Evolutionary conservation across 2,797 vertebrate genomes (phyloP).

Genomic region (Poecile montanus): DNA sequence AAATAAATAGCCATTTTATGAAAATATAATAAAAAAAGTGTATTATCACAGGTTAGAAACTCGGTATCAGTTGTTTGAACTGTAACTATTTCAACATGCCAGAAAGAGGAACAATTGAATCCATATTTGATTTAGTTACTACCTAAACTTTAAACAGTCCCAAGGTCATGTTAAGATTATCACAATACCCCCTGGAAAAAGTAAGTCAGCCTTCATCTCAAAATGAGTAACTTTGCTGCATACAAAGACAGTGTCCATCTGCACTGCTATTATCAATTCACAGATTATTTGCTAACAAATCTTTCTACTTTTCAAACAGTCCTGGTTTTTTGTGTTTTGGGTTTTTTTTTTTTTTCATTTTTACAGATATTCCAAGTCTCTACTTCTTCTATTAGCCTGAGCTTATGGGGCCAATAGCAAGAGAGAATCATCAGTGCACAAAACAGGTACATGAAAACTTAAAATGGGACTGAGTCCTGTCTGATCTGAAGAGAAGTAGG

Average conservation of each 20-base stretch:
- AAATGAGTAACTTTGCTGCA: not conserved
- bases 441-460: not conserved
- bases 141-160: not conserved
- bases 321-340: not conserved
- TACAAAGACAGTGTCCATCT: not conserved
- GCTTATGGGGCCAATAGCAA: not conserved
- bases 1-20: not conserved
- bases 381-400: not conserved
- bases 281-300: not conserved
- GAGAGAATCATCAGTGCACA: not conserved
- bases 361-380: not conserved
- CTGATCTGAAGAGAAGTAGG: not conserved
- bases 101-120: not conserved
- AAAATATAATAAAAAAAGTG: not conserved
- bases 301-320: not conserved
- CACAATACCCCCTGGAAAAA: not conserved
- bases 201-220: not conserved
- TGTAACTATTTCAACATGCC: not conserved
- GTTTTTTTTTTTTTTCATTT: not conserved
- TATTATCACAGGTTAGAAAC: not conserved
- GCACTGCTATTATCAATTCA: not conserved
- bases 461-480: not conserved
- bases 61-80: not conserved
- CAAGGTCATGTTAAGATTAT: not conserved
- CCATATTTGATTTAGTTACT: not conserved